These are phyloP conservation scores for Eidolon helvum DNA, from an alignment of 2,113 vertebrate species.

Conservation along the genomic window DNA sequence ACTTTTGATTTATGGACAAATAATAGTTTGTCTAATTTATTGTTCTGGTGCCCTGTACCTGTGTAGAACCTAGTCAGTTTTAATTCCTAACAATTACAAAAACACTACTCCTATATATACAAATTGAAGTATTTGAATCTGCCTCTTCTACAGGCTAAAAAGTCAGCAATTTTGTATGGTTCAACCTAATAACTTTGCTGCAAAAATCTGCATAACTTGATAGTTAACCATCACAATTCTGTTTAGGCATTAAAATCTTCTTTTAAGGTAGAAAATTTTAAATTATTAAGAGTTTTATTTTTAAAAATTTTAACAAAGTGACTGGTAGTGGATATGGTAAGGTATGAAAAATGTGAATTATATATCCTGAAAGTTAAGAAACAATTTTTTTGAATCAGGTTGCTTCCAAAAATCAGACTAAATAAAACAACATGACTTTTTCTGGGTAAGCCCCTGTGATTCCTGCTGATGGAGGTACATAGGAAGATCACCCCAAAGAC, in stretches of 20 bases:
- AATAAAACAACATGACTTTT: background rate
- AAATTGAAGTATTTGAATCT: background rate
- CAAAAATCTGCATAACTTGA: background rate
- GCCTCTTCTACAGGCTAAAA: background rate
- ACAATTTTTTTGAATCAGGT: background rate
- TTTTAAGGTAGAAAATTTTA: background rate
- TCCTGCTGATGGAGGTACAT: background rate
- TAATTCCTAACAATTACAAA: background rate
- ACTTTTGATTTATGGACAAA: background rate
- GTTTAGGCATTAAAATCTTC: background rate
- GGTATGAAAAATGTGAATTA: background rate
- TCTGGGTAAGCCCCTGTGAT: background rate
- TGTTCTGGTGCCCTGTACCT: background rate
- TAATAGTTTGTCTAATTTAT: background rate
- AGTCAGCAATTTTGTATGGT: background rate
- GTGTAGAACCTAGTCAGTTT: background rate
- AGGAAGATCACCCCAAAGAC: background rate
- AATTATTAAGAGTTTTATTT: background rate
- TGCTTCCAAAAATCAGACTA: background rate
- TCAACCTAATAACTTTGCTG: background rate
- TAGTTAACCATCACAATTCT: background rate
- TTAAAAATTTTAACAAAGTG: background rate
- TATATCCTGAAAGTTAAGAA: background rate
- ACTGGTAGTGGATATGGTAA: background rate
- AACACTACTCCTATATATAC: background rate